These are phyloP conservation scores for Arrhamphus sclerolepis DNA, from an alignment of 2,797 vertebrate species.

Conservation along the genomic window DNA sequence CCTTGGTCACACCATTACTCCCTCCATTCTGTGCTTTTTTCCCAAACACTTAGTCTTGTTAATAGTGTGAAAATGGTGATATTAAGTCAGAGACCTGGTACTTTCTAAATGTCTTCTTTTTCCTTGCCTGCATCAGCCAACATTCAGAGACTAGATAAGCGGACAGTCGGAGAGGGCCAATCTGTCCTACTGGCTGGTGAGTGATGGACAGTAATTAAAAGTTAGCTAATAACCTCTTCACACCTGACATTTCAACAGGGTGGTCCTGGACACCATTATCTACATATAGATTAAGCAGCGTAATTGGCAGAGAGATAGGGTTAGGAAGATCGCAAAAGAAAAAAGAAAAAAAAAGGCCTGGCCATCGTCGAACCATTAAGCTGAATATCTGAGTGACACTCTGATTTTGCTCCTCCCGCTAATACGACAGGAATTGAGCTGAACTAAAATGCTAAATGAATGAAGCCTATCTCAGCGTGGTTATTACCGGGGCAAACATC, in stretches of 20 bases:
- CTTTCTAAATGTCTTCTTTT: slow-evolving; percentile 60
- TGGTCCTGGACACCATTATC: slow-evolving; percentile 92
- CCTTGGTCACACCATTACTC: slow-evolving; percentile 31
- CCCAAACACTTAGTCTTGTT: slow-evolving; percentile 51
- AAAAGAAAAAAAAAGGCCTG: slow-evolving; percentile 68
- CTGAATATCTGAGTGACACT: slow-evolving; percentile 89
- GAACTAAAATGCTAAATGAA: slow-evolving; percentile 86
- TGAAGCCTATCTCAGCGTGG: slow-evolving; percentile 76
- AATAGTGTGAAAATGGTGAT: slow-evolving; percentile 69
- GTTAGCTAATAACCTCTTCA: slow-evolving; percentile 95
- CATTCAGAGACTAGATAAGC: slow-evolving; percentile 67
- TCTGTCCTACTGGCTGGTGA: slow-evolving; percentile 82
- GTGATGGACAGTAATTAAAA: slow-evolving; percentile 99
- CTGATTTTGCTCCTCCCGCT: slow-evolving; percentile 85
- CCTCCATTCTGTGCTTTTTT: slow-evolving; percentile 23
- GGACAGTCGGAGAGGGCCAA: slow-evolving; percentile 69
- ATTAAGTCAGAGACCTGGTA: slow-evolving; percentile 62
- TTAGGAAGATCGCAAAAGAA: slow-evolving; percentile 85
- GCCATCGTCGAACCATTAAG: slow-evolving; percentile 83
- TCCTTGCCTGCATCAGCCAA: slow-evolving; percentile 49
- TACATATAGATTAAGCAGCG: slow-evolving; percentile 99
- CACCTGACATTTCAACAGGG: slow-evolving; percentile 96
- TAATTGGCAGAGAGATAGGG: slow-evolving; percentile 93
- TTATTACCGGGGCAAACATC: slow-evolving; percentile 78
- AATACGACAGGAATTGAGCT: slow-evolving; percentile 92